phyloP scores from a whole-genome alignment of 2,113 vertebrate species.

The Megaptera novaeangliae region DNA sequence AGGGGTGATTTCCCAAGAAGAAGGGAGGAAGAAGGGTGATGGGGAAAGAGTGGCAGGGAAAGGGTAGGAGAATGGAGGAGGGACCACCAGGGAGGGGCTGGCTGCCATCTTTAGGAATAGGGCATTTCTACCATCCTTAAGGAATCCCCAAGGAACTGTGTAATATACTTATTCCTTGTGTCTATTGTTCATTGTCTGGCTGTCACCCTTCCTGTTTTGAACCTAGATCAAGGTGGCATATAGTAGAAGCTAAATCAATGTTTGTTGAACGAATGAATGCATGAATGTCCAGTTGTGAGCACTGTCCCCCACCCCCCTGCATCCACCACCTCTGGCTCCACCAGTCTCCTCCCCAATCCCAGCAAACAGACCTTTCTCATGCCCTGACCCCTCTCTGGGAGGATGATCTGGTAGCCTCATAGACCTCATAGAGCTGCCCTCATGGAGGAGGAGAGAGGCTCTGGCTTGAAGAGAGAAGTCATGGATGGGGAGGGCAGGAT shows the following conservation, averaged over 20 bases:
- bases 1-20: fast-evolving
- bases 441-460: neutral
- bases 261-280: neutral
- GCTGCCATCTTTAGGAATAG: neutral
- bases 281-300: neutral
- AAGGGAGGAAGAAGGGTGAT: neutral
- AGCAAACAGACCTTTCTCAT: neutral
- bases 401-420: too few relatives aligned
- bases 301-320: neutral
- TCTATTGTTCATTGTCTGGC: neutral
- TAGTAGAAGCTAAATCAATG: neutral
- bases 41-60: neutral
- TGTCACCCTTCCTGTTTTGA: neutral
- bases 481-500: neutral
- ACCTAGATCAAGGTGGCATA: neutral
- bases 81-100: too few relatives aligned
- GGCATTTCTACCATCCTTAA: neutral
- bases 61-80: neutral
- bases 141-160: too few relatives aligned
- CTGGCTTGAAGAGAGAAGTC: neutral
- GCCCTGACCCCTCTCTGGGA: neutral
- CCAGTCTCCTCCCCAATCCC: neutral
- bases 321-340: neutral
- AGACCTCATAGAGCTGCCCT: neutral
- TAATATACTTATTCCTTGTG: neutral